Evolutionary conservation across 2,888 invertebrate species (phyloP), one percentile per base, ranked within the genome.

Genomic region (Chrysodeixis includens): DNA sequence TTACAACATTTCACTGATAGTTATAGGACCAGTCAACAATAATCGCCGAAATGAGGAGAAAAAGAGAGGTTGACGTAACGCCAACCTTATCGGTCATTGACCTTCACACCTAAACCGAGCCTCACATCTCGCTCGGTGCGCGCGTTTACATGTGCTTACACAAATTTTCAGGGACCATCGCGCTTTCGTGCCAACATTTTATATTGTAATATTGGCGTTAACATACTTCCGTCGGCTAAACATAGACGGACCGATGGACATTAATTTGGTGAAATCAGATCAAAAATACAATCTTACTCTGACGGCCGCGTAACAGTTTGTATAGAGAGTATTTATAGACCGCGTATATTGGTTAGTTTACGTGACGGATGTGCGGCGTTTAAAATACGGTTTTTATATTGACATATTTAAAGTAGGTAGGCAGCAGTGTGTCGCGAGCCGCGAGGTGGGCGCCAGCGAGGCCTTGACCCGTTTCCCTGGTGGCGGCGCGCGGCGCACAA

Each of bases 91-190:
- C 94, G 93, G 94, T 92, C 94, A 93, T 91, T 90, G 92, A 94
- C 93, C 94, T 93, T 93, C 91, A 88, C 92, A 93, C 93, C 93
- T 94, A 92, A 91, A 92, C 89, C 78, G 93, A 92, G 94, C 93
- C 94, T 90, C 93, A 87, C 92, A 93, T 93, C 93, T 91, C 91
- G 87, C 84, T 85, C 84, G 83, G 78, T 76, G 86, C 82, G 85
- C 87, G 82, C 88, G 85, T 82, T 85, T 84, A 85, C 84, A 84
- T 86, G 79, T 83, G 70, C 73, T 71, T 74, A 68, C 77, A 87
- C 81, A 84, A 83, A 86, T 85, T 88, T 90, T 89, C 86, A 88
- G 88, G 86, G 84, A 85, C 83, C 86, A 81, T 78, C 71, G 73
- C 80, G 73, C 78, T 63, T 51, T 70, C 76, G 74, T 74, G 76